Evolutionary conservation across 2,113 vertebrate genomes (phyloP).

Genomic region (Nipponia nippon): DNA sequence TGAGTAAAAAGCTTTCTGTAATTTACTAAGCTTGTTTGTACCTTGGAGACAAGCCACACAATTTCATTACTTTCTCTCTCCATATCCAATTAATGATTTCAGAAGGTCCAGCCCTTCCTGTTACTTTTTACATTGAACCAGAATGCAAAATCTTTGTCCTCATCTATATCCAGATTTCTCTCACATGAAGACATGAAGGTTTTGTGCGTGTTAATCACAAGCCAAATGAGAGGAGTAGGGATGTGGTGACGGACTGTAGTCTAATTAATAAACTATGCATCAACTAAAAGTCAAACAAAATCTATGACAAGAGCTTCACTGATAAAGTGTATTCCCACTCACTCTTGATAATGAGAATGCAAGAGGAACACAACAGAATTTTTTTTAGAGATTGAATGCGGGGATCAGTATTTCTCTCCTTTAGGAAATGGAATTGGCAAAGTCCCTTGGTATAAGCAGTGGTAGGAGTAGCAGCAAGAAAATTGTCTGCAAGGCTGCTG

Average conservation of each 20-base stretch:
- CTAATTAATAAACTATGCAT: not conserved
- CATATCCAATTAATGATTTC: not conserved
- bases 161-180: not conserved
- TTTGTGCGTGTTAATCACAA: not conserved
- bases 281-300: not conserved
- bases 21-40: not conserved
- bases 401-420: not conserved
- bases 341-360: not conserved
- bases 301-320: not conserved
- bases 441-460: not conserved
- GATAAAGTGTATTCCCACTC: not conserved
- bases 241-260: not conserved
- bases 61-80: not conserved
- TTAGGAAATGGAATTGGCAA: not conserved
- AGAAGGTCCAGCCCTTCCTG: not conserved
- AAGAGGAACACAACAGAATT: not conserved
- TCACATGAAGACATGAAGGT: not conserved
- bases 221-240: not conserved
- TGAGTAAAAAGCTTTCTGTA: not conserved
- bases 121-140: not conserved
- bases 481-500: not conserved
- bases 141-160: not conserved
- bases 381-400: not conserved
- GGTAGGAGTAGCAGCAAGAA: not conserved
- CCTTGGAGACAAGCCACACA: not conserved